These are phyloP conservation scores for Turdus rufiventris DNA, from an alignment of 2,113 vertebrate genomes.

Conservation along the genomic window DNA sequence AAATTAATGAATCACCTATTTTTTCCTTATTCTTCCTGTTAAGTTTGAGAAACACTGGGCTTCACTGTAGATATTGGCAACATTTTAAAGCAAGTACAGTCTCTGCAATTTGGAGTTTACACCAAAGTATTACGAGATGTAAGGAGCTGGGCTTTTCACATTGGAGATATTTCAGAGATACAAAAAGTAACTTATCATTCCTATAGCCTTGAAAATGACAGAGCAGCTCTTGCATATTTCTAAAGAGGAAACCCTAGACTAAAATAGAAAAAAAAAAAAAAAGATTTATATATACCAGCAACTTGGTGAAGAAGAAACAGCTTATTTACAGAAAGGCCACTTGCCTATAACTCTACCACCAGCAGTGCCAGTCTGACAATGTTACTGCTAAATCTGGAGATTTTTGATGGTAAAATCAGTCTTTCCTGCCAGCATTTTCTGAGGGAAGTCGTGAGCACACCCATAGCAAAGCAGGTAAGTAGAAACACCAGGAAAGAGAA, in stretches of 20 bases:
- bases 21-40: neutral
- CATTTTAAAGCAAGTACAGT: neutral
- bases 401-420: neutral
- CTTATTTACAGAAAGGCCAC: neutral
- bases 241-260: neutral
- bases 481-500: neutral
- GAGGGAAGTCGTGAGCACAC: rapidly evolving
- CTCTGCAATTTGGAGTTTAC: neutral
- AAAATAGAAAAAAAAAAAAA: neutral
- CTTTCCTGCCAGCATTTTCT: neutral
- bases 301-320: neutral
- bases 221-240: neutral
- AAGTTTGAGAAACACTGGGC: neutral
- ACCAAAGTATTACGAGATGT: neutral
- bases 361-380: neutral
- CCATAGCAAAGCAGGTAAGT: neutral
- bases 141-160: neutral
- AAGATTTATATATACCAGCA: neutral
- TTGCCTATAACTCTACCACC: neutral
- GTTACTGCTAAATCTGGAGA: neutral
- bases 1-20: neutral
- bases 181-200: neutral
- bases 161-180: neutral
- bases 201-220: neutral
- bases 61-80: neutral